Percentiles rank a stretch among this genome's conserved stretches.
These are phyloP conservation scores for Tetraneura akinire DNA, from an alignment of 1,140 invertebrate genomes.

Conservation along the genomic window DNA sequence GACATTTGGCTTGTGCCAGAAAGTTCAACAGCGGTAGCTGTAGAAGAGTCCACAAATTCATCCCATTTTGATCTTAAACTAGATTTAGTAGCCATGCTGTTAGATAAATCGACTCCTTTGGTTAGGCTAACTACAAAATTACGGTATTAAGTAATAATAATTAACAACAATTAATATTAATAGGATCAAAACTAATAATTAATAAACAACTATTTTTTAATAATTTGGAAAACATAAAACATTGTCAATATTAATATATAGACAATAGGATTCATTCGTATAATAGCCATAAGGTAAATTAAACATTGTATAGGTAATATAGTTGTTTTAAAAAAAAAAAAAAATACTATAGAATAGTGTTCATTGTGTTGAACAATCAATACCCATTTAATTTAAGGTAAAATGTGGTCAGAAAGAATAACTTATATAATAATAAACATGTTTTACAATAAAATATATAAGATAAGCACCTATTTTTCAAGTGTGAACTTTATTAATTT, in stretches of 20 bases:
- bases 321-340: neutral
- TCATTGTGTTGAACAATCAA: neutral
- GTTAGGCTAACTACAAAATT: slow-evolving; percentile 49
- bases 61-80: slow-evolving; percentile 68
- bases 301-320: neutral
- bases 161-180: slow-evolving; percentile 10
- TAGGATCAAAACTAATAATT: neutral
- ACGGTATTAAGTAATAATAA: slow-evolving; percentile 19
- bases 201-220: neutral
- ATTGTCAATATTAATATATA: neutral
- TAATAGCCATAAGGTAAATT: neutral
- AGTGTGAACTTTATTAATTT: too few species aligned
- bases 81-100: slow-evolving; percentile 50
- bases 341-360: neutral
- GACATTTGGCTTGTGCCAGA: slow-evolving; percentile 60
- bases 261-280: neutral
- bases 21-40: slow-evolving; percentile 57
- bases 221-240: neutral
- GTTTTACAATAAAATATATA: neutral
- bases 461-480: too few species aligned
- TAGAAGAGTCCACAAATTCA: slow-evolving; percentile 66
- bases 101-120: slow-evolving; percentile 43
- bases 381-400: neutral
- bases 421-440: neutral
- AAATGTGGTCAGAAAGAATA: neutral